A percentile compares a stretch with the other conserved stretches of the same genome.
phyloP scores from a whole-genome alignment of 1,140 invertebrate genomes.

The Ips nitidus region DNA sequence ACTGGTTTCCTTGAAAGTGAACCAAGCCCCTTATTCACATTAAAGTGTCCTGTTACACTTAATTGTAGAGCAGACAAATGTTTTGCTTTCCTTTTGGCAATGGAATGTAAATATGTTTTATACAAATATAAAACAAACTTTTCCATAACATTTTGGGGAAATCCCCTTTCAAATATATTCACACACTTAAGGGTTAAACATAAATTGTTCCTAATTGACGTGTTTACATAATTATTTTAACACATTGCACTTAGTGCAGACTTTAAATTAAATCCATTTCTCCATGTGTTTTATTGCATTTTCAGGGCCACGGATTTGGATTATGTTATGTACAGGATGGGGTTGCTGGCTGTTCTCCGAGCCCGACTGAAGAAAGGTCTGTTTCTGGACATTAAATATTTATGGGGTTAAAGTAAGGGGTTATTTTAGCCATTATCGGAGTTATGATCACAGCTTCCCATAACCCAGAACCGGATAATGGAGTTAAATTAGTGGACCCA shows the following conservation, averaged over 20 bases:
- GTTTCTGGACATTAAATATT: slow-evolving; percentile 1
- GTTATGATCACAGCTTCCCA: slow-evolving; percentile 99
- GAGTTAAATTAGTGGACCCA: slow-evolving; percentile 95
- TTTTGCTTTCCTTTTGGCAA: too few relatives aligned
- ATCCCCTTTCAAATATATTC: not conserved
- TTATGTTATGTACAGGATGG: slow-evolving; percentile 91
- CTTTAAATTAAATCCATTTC: too few relatives aligned
- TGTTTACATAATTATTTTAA: too few relatives aligned
- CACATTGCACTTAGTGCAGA: too few relatives aligned
- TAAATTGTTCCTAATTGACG: too few relatives aligned
- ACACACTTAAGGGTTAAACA: too few relatives aligned
- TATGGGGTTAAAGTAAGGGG: not conserved
- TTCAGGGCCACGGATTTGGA: slow-evolving; percentile 76
- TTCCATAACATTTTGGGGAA: not conserved
- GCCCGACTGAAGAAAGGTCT: slow-evolving; percentile 78
- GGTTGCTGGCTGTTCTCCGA: slow-evolving; percentile 84
- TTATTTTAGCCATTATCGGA: slow-evolving; percentile 66
- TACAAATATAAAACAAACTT: slow-evolving; percentile 1
- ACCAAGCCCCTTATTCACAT: too few relatives aligned
- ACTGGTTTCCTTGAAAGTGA: too few relatives aligned
- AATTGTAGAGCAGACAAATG: too few relatives aligned
- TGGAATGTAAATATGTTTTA: not conserved
- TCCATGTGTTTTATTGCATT: too few relatives aligned
- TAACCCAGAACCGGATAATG: slow-evolving; percentile 95
- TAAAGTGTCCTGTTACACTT: too few relatives aligned